Base-by-base conservation (phyloP, 2,797 vertebrate species). In the Macroramphosus scolopax region DNA sequence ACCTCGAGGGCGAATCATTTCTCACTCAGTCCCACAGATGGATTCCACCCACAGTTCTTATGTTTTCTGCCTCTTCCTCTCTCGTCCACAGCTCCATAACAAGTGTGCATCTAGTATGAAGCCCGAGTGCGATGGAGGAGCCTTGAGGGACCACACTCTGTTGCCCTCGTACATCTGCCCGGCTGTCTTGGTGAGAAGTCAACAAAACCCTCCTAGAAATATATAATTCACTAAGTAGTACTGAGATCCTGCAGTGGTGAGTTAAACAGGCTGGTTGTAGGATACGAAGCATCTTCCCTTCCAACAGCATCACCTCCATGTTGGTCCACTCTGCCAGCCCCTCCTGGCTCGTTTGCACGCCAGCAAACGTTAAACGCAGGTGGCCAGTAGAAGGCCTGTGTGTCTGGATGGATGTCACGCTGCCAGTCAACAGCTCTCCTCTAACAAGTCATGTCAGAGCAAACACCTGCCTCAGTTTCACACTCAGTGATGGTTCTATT, bases 111-210 rank as follows among this genome's bases (percentile, higher is more conserved):
- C 92, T 29, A 85, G 91, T 0, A 68, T 94, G 70, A 95, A 92
- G 62, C 84, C 91, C 0, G 88, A 94, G 61, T 98, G 95, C 12
- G 95, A 97, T 0, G 94, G 95, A 44, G 95, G 95, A 30, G 82
- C 87, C 0, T 71, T 98, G 77, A 89, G 85, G 82, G 95, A 98
- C 81, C 95, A 98, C 81, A 93, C 93, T 52, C 77, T 98, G 54
- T 81, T 96, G 69, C 95, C 95, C 12, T 93, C 92, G 0, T 91
- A 90, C 38, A 96, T 97, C 86, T 96, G 93, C 68, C 94, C 95
- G 0, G 65, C 93, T 0, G 91, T 95, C 49, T 67, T 94, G 92
- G 95, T 96, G 87, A 89, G 93, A 67, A 44, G 20, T 3, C 20
- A n/a, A n/a, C n/a, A n/a, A n/a, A n/a, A n/a, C n/a, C n/a, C n/a